Evolutionary conservation across 2,888 invertebrate genomes (phyloP), one percentile per base, ranked within the genome.

Genomic region (Parasteatoda lunata): DNA sequence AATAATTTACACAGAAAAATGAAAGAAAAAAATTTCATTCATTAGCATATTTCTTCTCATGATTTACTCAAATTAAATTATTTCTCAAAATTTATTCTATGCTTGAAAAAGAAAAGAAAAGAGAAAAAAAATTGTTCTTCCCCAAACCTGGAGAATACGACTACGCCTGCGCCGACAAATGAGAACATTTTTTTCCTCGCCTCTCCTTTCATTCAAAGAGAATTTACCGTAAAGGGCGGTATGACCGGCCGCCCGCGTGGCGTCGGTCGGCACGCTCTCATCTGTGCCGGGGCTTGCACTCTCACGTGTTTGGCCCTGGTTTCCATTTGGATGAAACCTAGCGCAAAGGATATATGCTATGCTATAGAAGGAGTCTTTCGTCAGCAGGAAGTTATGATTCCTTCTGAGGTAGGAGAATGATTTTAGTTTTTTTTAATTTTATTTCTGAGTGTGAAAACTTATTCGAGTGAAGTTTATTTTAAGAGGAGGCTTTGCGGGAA

Each of bases 211-310:
- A 30, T 30, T 30, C 30, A 30, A 30, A 30, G 30, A 30, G 30
- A 30, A 30, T 30, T 30, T 30, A 30, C 59, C 9, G 59, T 59
- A 59, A 9, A n/a, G 66, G 13, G 51, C 54, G 78, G 48, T 45
- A 78, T 78, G 78, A 54, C 70, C 78, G 78, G 52, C 45, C 78
- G 78, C 59, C 69, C 66, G 66, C 66, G 66, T 68, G 66, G 78
- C n/a, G 45, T 70, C 49, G 54, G 78, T 78, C 78, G 78, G 54
- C 69, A 59, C 48, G 78, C 70, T 45, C 78, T 78, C 78, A 9
- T 59, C 69, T 66, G 30, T 30, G 51, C 15, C 3, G 48, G 51
- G 68, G 78, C 70, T 1, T 59, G 78, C 59, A 15, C 45, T 3
- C 48, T 78, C 78, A 70, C 70, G 78, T 70, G 69, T 54, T 15